Evolutionary conservation across 2,888 invertebrate species (phyloP).

Genomic region (Synergus laeviventris): DNA sequence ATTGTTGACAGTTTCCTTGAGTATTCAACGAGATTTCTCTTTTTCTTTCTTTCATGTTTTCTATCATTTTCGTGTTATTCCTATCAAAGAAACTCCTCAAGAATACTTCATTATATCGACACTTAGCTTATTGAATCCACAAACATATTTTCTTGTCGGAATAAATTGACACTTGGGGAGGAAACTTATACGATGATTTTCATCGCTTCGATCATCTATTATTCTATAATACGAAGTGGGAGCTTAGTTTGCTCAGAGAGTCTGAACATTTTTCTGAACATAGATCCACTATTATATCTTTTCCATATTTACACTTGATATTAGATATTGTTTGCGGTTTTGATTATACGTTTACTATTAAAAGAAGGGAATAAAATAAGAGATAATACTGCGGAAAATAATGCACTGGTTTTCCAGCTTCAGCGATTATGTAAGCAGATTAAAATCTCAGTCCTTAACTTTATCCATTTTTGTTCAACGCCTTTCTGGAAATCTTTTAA

Average conservation of each 20-base stretch:
- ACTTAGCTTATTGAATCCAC: neutral
- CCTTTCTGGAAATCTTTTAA: slow-evolving; percentile 14
- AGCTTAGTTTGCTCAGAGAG: neutral
- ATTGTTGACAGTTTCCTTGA: neutral
- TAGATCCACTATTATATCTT: neutral
- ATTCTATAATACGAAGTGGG: neutral
- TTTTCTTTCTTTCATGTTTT: neutral
- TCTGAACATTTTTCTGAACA: neutral
- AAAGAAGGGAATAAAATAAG: neutral
- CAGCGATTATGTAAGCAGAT: slow-evolving; percentile 26
- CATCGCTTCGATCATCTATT: neutral
- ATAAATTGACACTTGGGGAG: neutral
- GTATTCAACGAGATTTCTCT: neutral
- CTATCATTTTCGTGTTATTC: too few relatives aligned
- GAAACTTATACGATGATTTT: neutral
- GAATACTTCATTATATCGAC: neutral
- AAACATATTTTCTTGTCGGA: slow-evolving; percentile 4
- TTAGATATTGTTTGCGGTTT: neutral
- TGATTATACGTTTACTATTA: neutral
- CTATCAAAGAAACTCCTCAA: neutral
- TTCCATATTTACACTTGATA: neutral
- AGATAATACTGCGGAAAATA: neutral
- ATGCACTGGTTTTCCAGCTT: neutral
- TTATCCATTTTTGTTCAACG: neutral
- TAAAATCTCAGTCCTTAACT: slow-evolving; percentile 15